Conservation (phyloP, 2,888 invertebrate species). For the Stegophylla sp. region DNA sequence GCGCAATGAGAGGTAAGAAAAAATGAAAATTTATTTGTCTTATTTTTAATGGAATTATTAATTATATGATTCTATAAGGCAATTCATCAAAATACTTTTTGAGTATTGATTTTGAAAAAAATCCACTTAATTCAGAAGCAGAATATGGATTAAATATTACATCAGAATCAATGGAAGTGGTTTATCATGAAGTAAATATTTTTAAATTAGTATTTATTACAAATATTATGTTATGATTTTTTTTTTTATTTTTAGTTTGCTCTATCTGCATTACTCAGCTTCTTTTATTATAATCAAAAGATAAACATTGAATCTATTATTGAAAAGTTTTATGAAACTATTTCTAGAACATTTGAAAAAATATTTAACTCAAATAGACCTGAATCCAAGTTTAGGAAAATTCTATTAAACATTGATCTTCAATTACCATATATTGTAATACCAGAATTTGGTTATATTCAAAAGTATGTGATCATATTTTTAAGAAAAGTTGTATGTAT, state of each 20-base stretch:
- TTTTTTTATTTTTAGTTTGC: slow-evolving; percentile 70
- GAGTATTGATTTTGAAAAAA: slow-evolving; percentile 77
- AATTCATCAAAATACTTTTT: slow-evolving; percentile 75
- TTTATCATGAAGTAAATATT: slow-evolving; percentile 76
- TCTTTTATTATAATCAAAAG: slow-evolving; percentile 64
- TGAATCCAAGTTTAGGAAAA: slow-evolving; percentile 69
- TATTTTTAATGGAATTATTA: not conserved
- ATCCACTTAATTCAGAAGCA: slow-evolving; percentile 72
- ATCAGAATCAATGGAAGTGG: slow-evolving; percentile 77
- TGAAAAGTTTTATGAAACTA: slow-evolving; percentile 61
- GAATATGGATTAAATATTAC: slow-evolving; percentile 74
- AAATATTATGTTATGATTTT: not conserved
- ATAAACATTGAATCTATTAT: slow-evolving; percentile 64
- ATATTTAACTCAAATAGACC: slow-evolving; percentile 67
- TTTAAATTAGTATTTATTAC: slow-evolving; percentile 15
- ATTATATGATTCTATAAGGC: slow-evolving; percentile 64
- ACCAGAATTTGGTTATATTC: slow-evolving; percentile 76
- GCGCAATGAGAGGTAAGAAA: slow-evolving; percentile 39
- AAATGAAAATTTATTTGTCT: not conserved
- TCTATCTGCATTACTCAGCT: slow-evolving; percentile 74
- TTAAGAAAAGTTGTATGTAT: slow-evolving; percentile 2
- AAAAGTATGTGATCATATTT: slow-evolving; percentile 68
- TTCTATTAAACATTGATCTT: slow-evolving; percentile 76
- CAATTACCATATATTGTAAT: slow-evolving; percentile 79
- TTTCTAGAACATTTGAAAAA: slow-evolving; percentile 63